A percentile compares a stretch with the other conserved stretches of the same genome.
Evolutionary conservation across 2,113 vertebrate species (phyloP).

Genomic region (Pseudopodoces humilis): DNA sequence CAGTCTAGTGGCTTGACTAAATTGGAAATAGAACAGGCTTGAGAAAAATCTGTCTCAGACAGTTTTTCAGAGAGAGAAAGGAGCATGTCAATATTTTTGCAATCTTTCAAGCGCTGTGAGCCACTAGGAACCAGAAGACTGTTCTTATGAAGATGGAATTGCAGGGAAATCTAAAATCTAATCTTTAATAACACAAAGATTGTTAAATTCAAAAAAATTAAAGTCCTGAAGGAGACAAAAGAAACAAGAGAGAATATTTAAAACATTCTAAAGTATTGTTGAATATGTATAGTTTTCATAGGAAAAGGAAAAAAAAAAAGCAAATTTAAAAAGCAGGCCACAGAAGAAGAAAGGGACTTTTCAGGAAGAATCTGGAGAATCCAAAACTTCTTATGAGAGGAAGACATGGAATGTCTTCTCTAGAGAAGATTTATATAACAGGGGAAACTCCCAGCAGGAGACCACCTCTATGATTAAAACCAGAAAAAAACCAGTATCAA

Average conservation of each 20-base stretch:
- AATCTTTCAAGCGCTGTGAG: neutral
- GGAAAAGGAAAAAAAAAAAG: neutral
- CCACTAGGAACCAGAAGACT: neutral
- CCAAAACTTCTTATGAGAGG: neutral
- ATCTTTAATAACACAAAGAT: neutral
- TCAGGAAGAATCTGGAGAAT: constrained; percentile 25
- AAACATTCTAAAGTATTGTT: neutral
- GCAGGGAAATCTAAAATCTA: neutral
- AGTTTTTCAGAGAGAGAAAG: constrained; percentile 7
- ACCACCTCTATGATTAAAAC: constrained; percentile 55
- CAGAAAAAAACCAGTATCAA: constrained; percentile 56
- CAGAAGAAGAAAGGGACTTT: neutral
- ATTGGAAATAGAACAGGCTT: neutral
- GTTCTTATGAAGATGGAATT: neutral
- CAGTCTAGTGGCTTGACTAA: constrained; percentile 23
- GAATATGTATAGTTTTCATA: neutral
- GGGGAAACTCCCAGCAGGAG: constrained; percentile 46
- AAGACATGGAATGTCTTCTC: neutral
- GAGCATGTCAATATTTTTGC: neutral
- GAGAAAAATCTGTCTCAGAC: constrained; percentile 11
- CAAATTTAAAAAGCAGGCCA: neutral
- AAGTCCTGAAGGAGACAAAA: neutral
- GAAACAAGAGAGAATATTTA: neutral
- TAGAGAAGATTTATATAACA: constrained; percentile 18
- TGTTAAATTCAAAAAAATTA: neutral